phyloP scores from a whole-genome alignment of 2,797 vertebrate species.

The Bovichtus variegatus region DNA sequence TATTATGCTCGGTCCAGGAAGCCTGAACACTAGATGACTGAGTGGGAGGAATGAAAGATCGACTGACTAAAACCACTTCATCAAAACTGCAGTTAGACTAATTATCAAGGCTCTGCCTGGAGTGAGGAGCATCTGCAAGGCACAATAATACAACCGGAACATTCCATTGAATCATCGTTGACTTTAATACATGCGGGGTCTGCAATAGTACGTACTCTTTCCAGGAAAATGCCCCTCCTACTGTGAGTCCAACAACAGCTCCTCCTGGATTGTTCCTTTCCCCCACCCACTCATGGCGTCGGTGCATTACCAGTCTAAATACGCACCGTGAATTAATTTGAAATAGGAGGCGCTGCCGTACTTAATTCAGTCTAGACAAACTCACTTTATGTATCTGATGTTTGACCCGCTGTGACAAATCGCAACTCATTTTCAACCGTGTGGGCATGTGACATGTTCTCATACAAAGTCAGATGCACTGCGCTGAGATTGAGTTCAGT shows the following conservation, averaged over 20 bases:
- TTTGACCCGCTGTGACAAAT: conserved; percentile 27
- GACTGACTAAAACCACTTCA: conserved; percentile 13
- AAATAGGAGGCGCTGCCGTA: not conserved
- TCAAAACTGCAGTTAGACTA: conserved; percentile 29
- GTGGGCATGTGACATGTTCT: conserved; percentile 7
- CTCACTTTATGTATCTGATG: not conserved
- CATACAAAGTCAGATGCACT: not conserved
- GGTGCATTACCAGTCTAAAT: conserved; percentile 14
- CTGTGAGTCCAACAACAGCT: conserved; percentile 11
- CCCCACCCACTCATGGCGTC: conserved; percentile 25
- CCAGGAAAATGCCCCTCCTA: conserved; percentile 4
- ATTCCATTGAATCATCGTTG: conserved; percentile 15
- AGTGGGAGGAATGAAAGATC: conserved; percentile 32
- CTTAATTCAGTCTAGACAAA: conserved; percentile 25
- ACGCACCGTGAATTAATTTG: conserved; percentile 4
- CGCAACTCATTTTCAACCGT: conserved; percentile 6
- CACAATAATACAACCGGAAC: conserved; percentile 4
- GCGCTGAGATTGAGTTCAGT: not conserved
- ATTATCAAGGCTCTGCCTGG: conserved; percentile 3
- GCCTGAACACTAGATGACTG: not conserved
- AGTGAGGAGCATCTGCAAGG: conserved; percentile 19
- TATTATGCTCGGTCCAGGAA: conserved; percentile 1
- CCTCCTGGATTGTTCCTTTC: conserved; percentile 19
- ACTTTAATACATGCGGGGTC: conserved; percentile 8
- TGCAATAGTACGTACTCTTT: not conserved